These are phyloP conservation scores for Lymantria dispar DNA, from an alignment of 2,888 invertebrate genomes.

Conservation along the genomic window DNA sequence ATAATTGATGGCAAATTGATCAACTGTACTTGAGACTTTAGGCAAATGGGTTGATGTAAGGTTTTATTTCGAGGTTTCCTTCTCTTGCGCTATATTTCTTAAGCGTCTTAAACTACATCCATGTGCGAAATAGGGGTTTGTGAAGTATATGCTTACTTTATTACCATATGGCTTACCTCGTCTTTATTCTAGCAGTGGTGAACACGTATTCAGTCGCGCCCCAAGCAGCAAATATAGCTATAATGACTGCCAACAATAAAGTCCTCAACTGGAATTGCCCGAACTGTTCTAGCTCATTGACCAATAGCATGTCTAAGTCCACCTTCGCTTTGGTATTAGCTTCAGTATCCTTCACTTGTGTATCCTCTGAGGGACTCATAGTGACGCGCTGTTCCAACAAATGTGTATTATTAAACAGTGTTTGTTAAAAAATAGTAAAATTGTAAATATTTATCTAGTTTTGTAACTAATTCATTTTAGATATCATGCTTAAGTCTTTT, in stretches of 20 bases:
- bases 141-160: too few species aligned
- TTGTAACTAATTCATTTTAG: slow-evolving; percentile 7
- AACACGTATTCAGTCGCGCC: slow-evolving; percentile 61
- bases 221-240: slow-evolving; percentile 55
- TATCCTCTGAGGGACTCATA: neutral
- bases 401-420: neutral
- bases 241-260: slow-evolving; percentile 37
- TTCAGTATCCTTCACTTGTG: neutral
- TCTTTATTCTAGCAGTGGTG: slow-evolving; percentile 61
- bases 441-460: slow-evolving; percentile 4
- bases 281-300: slow-evolving; percentile 66
- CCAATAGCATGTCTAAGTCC: slow-evolving; percentile 57
- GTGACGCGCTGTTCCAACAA: neutral
- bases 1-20: too few species aligned
- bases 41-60: too few species aligned
- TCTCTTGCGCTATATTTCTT: too few species aligned
- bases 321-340: slow-evolving; percentile 21
- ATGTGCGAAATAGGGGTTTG: too few species aligned
- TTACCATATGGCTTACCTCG: slow-evolving; percentile 61
- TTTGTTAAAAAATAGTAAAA: neutral
- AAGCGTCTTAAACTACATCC: too few species aligned
- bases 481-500: too few species aligned
- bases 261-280: slow-evolving; percentile 57
- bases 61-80: too few species aligned
- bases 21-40: too few species aligned